Conservation (phyloP, 2,888 invertebrate genomes). For the Torymus tubicola region DNA sequence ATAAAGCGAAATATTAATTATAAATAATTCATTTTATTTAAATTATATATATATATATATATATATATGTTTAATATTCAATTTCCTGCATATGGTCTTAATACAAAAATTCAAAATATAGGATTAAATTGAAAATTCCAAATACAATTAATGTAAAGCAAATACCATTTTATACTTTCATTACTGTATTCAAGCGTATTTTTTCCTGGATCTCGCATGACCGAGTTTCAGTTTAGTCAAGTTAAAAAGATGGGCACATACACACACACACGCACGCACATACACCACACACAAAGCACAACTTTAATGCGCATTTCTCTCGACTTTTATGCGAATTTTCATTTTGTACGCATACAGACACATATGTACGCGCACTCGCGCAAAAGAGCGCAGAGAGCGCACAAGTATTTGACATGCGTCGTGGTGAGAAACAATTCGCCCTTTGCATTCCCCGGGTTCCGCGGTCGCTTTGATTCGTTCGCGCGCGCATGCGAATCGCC, state of each 20-base stretch:
- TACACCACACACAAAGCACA: constrained; percentile 13
- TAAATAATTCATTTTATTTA: too few species aligned
- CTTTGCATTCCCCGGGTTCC: constrained; percentile 66
- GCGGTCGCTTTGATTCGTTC: constrained; percentile 72
- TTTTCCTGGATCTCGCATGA: not conserved
- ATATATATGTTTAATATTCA: too few species aligned
- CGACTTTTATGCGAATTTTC: constrained; percentile 61
- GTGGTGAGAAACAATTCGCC: constrained; percentile 67
- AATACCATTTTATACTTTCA: too few species aligned
- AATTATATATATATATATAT: too few species aligned
- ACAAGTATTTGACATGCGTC: constrained; percentile 65
- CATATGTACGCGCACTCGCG: constrained; percentile 21
- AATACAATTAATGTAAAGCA: too few species aligned
- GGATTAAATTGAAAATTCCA: too few species aligned
- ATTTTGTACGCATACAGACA: constrained; percentile 47
- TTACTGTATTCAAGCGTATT: not conserved
- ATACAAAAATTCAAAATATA: too few species aligned
- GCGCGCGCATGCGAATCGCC: constrained; percentile 46
- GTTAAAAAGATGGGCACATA: constrained; percentile 18
- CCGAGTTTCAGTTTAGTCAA: constrained; percentile 25
- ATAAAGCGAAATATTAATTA: too few species aligned
- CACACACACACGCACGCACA: too few species aligned
- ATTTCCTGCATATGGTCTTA: too few species aligned
- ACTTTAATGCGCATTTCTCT: constrained; percentile 27
- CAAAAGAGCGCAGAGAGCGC: not conserved